Base-by-base conservation (phyloP, 2,888 invertebrate genomes). In the Zygaena filipendulae region DNA sequence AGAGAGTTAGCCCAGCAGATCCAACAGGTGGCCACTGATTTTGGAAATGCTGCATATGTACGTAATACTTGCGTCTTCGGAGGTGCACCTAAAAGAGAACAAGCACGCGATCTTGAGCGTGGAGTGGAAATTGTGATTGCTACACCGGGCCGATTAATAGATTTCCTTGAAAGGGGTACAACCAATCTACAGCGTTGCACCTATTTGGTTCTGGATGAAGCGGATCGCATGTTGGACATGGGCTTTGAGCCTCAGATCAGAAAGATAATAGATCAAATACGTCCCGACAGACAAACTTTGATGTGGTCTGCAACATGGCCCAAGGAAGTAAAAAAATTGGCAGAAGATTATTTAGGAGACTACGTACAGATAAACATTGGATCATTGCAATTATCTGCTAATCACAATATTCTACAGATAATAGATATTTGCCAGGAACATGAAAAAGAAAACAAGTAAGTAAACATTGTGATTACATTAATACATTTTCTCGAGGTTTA, bases 221-320 rank as follows among this genome's bases (percentile, higher is more conserved):
- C 95, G 33, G 95, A 97, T 61, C 84, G 96, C 26, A 97, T 97
- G 97, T 82, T 97, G 50, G 96, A 97, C 70, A 97, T 97, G 97
- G 97, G 97, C 38, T 97, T 97, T 64, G 96, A 97, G 64, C 96
- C 96, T 3, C 96, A 97, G 68, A 95, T 97, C 43, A 84, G 95
- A 29, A 95, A 95, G 70, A 94, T 97, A 48, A 85, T 96, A 45
- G 91, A 92, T 53, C 95, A 96, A 68, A 94, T 96, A 46, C 82
- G 95, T 42, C 95, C 95, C 9, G 95, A 97, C 58, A 82, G 97
- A 50, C 97, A 98, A 68, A 95, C 95, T 8, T 82, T 97, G 22
- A 98, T 98, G 97, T 98, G 96, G 94, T 95, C 95, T 39, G 97
- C 97, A 0, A 98, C 97, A n/a, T 98, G 97, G 97, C 97, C 97